These are phyloP conservation scores for Fundulus diaphanus DNA, from an alignment of 2,797 vertebrate species.

Conservation along the genomic window DNA sequence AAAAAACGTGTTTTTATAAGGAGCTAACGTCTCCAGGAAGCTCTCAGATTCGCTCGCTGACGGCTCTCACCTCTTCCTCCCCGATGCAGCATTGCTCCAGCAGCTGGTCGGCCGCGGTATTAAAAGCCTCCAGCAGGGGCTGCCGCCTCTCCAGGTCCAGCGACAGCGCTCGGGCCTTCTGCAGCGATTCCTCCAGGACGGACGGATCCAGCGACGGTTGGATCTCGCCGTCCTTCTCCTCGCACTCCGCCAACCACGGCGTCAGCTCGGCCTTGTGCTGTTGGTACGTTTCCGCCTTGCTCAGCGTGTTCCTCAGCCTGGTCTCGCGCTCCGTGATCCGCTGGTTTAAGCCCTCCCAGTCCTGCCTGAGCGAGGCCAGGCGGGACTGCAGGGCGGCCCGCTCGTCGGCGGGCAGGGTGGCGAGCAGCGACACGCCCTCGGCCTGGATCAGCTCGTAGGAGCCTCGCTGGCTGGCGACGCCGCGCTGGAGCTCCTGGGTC, in stretches of 20 bases:
- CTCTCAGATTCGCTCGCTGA: not conserved
- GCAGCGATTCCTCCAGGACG: constrained; percentile 87
- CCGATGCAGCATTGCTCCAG: constrained; percentile 89
- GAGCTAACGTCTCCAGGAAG: not conserved
- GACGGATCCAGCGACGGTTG: constrained; percentile 85
- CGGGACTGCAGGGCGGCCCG: constrained; percentile 87
- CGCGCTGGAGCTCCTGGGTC: constrained; percentile 91
- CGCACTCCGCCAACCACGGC: constrained; percentile 90
- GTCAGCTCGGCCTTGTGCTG: constrained; percentile 86
- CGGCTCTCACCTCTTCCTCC: constrained; percentile 82
- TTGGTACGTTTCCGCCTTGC: constrained; percentile 89
- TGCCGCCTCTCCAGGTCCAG: constrained; percentile 90
- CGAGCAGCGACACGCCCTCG: constrained; percentile 89
- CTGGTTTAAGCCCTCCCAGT: constrained; percentile 91
- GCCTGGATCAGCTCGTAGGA: constrained; percentile 94
- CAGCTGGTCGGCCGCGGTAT: constrained; percentile 90
- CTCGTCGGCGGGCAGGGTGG: constrained; percentile 88
- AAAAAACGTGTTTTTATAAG: not conserved
- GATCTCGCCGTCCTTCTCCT: constrained; percentile 82
- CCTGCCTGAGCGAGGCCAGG: constrained; percentile 84
- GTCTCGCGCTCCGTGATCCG: constrained; percentile 82
- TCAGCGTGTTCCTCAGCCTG: constrained; percentile 86
- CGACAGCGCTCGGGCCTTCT: constrained; percentile 85
- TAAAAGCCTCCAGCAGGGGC: constrained; percentile 89
- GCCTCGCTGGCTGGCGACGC: constrained; percentile 91